Base-by-base conservation (phyloP, 2,888 invertebrate species). In the Panorpa germanica region DNA sequence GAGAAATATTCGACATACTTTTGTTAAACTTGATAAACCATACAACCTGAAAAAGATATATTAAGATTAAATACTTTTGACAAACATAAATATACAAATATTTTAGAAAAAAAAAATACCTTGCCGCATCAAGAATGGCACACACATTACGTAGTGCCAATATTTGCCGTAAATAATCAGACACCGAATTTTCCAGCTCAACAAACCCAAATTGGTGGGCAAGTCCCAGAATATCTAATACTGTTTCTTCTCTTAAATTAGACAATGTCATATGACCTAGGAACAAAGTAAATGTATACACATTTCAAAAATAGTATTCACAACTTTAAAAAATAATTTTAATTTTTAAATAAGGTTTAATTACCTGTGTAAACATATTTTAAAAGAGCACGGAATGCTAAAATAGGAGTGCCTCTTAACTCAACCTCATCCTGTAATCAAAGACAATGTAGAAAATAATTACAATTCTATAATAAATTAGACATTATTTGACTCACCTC, bases 161-260 rank as follows among this genome's bases (percentile, higher is more conserved):
- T 45, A 85, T 74, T 48, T 86, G 82, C 38, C 82, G 71, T 41
- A 98, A 59, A 55, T 91, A 91, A 45, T 93, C 86, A 0, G 91
- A 91, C 40, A 98, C 82, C 16, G 91, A 75, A 1, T 70, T 59
- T 61, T 96, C 93, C 40, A 98, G 54, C 51, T 90, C 85, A 34
- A 65, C 70, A 57, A 98, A 93, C 34, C 91, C 91, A 59, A 91
- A 98, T 50, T 91, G 81, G 60, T 98, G 90, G 19, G 93, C 85
- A 49, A 98, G 62, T 4, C 90, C 91, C 31, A 75, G 50, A 40
- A 70, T 72, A 43, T 75, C 75, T 38, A 75, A 55, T 34, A 75
- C 69, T 4, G 69, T 65, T 37, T 74, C 73, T 44, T 74, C 73
- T 28, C 69, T 65, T 39, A 74, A 54, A 34, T 68, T 57, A 18